Conservation (phyloP, 2,797 vertebrate genomes). For the Melanogrammus aeglefinus region DNA sequence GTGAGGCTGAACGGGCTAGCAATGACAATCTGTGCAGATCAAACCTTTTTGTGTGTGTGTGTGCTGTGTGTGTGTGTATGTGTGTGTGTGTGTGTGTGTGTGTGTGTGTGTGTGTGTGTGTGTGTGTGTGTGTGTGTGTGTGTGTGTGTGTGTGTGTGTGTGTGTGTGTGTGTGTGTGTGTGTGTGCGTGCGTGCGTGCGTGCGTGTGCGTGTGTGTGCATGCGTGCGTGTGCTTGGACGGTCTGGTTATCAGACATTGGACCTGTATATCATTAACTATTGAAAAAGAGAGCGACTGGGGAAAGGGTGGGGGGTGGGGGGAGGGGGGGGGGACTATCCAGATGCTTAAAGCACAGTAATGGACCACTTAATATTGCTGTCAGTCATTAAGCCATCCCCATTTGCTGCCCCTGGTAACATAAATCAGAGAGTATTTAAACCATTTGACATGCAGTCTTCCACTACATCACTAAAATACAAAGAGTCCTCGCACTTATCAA, state of each 20-base stretch:
- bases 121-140: too few relatives aligned
- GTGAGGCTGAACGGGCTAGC: slow-evolving; percentile 49
- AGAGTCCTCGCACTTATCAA: background rate
- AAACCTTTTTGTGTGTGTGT: slow-evolving; percentile 52
- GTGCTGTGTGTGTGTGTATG: slow-evolving; percentile 17
- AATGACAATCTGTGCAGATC: slow-evolving; percentile 70
- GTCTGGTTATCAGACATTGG: background rate
- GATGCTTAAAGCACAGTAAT: background rate
- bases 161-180: too few relatives aligned
- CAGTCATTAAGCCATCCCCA: background rate
- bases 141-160: too few relatives aligned
- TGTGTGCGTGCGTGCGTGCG: too few relatives aligned
- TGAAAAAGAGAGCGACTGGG: background rate
- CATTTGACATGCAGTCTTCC: background rate
- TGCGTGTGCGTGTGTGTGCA: too few relatives aligned
- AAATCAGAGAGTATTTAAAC: background rate
- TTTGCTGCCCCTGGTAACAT: background rate
- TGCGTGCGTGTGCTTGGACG: background rate
- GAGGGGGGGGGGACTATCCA: too few relatives aligned
- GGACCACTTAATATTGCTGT: background rate
- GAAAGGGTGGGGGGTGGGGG: too few relatives aligned
- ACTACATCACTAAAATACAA: background rate
- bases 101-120: slow-evolving; percentile 6
- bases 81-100: slow-evolving; percentile 30
- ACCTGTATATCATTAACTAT: slow-evolving; percentile 70